These are phyloP conservation scores for Teleiodes luculella DNA, from an alignment of 2,888 invertebrate species.

Conservation along the genomic window DNA sequence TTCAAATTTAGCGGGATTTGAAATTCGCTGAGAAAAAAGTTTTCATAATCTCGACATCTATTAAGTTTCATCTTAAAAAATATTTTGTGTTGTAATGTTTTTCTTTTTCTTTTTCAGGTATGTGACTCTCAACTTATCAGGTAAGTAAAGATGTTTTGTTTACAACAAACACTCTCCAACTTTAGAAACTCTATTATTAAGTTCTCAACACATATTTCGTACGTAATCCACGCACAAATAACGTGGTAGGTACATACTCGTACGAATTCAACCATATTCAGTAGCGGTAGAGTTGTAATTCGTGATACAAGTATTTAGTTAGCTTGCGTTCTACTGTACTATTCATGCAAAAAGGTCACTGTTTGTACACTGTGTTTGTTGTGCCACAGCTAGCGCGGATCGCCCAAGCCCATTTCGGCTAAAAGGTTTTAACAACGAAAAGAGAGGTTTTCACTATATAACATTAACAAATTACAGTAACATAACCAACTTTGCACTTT, in stretches of 20 bases:
- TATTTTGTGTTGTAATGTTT: no score
- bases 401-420: slow-evolving; percentile 40
- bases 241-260: no score
- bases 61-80: no score
- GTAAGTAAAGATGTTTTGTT: background rate
- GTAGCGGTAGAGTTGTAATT: background rate
- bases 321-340: slow-evolving; percentile 9
- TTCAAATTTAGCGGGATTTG: no score
- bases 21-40: no score
- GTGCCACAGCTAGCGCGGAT: slow-evolving; percentile 17
- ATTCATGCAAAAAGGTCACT: slow-evolving; percentile 34
- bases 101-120: background rate
- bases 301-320: background rate
- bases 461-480: background rate
- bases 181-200: no score
- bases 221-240: no score
- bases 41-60: no score
- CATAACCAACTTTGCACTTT: no score
- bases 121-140: background rate
- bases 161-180: background rate
- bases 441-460: background rate
- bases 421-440: slow-evolving; percentile 35
- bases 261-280: no score
- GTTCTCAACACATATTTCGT: no score
- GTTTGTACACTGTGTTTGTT: slow-evolving; percentile 35